Conservation (phyloP, 2,797 vertebrate species). For the Enteromius unitaeniatus region DNA sequence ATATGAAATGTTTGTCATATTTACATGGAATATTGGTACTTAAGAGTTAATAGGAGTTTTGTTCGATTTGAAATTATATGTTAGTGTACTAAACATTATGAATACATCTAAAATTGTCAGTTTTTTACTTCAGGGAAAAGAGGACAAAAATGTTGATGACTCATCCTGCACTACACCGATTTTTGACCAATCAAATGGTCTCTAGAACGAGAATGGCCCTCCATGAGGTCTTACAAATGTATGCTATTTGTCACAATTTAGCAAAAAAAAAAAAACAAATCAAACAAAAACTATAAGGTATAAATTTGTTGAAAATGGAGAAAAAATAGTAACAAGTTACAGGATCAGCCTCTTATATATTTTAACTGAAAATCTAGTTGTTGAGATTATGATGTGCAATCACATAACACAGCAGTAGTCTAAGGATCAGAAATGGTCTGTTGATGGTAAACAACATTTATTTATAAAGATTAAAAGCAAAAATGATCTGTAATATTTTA, state of each 20-base stretch:
- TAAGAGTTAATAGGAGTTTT: neutral
- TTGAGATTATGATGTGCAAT: neutral
- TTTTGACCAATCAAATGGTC: neutral
- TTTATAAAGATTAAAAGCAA: neutral
- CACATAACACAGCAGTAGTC: neutral
- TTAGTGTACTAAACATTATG: neutral
- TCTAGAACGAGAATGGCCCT: neutral
- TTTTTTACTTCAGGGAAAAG: neutral
- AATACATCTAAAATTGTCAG: neutral
- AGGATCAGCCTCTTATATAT: neutral
- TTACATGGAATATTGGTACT: neutral
- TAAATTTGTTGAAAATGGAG: neutral
- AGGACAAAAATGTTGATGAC: neutral
- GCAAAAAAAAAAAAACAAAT: neutral
- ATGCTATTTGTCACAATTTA: neutral
- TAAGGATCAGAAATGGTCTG: neutral
- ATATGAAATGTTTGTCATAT: too few species aligned
- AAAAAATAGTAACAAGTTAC: neutral
- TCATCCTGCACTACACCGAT: neutral
- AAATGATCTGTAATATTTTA: neutral
- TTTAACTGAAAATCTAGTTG: neutral
- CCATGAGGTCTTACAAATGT: neutral
- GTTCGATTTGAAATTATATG: neutral
- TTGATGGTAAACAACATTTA: neutral
- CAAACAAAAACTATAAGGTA: neutral